Conservation (phyloP, 1,140 invertebrate species). For the Drosophila sulfurigaster region DNA sequence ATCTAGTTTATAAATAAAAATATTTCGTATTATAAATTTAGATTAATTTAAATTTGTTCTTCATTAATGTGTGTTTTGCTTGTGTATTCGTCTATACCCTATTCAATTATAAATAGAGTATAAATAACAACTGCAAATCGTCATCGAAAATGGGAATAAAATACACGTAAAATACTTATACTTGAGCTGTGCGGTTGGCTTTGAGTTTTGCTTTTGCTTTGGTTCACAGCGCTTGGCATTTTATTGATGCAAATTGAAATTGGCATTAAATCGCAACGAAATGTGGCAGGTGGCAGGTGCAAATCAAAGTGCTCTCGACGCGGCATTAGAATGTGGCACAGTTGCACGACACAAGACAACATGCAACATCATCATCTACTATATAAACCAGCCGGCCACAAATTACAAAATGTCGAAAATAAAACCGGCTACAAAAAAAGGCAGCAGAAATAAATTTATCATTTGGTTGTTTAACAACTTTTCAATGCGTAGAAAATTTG, state of each 20-base stretch:
- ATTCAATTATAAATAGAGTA: conserved; percentile 1
- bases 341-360: background rate
- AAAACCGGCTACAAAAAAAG: background rate
- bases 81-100: background rate
- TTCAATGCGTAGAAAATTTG: conserved; percentile 17
- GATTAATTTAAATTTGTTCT: no score
- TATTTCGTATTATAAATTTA: background rate
- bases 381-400: conserved; percentile 1
- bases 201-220: conserved; percentile 18
- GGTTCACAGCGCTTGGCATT: conserved; percentile 50
- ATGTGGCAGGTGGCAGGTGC: conserved; percentile 35
- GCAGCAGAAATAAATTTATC: background rate
- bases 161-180: background rate
- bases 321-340: conserved; percentile 29
- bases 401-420: conserved; percentile 1
- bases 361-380: conserved; percentile 12
- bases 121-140: conserved; percentile 3
- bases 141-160: conserved; percentile 11
- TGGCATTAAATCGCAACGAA: conserved; percentile 53
- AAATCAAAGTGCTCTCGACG: conserved; percentile 10
- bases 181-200: conserved; percentile 29
- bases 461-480: conserved; percentile 14
- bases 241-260: conserved; percentile 68
- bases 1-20: background rate
- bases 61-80: background rate